phyloP scores from a whole-genome alignment of 2,113 vertebrate genomes.

The Megaceryle maxima region DNA sequence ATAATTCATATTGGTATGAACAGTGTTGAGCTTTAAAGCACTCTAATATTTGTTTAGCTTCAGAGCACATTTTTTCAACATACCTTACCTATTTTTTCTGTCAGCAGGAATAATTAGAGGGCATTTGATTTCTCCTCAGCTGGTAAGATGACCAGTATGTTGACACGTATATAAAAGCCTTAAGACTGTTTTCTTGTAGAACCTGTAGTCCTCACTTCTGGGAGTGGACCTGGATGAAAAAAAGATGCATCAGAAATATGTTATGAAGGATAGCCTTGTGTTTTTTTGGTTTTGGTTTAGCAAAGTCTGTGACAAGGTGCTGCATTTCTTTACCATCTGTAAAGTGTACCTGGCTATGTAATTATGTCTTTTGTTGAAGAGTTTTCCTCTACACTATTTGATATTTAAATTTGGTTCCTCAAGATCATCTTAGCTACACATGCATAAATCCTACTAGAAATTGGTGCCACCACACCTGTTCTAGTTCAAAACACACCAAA shows the following conservation, averaged over 20 bases:
- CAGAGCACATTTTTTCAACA: background rate
- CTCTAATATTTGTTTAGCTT: background rate
- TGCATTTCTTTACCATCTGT: background rate
- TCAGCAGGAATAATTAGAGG: background rate
- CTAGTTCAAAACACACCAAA: background rate
- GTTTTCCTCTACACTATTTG: background rate
- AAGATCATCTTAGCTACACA: background rate
- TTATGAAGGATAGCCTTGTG: background rate
- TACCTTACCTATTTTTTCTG: background rate
- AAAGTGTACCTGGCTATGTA: background rate
- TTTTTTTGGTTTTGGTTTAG: background rate
- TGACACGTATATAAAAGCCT: background rate
- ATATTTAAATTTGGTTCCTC: conserved; percentile 5
- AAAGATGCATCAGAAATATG: background rate
- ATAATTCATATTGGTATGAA: background rate
- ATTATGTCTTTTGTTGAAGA: background rate
- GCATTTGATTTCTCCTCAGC: background rate
- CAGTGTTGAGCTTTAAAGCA: background rate
- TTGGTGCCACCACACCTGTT: background rate
- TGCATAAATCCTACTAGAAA: background rate
- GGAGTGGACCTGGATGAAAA: background rate
- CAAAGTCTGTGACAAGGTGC: background rate
- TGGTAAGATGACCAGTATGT: background rate
- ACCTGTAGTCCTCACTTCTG: background rate
- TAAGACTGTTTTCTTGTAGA: background rate